Conservation (phyloP, 2,797 vertebrate species). For the Tamandua tetradactyla region DNA sequence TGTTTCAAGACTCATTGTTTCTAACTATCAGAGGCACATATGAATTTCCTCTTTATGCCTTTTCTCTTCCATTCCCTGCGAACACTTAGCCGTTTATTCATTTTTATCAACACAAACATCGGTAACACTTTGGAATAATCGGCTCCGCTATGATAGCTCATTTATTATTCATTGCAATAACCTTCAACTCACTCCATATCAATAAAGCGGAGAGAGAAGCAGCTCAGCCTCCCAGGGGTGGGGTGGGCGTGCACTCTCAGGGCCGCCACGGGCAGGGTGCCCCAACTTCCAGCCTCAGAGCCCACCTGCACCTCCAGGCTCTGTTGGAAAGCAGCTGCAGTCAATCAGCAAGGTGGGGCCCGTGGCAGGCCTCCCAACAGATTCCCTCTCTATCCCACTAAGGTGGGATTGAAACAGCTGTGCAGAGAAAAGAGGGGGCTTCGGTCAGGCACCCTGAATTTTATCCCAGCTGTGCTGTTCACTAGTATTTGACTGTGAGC, state of each 20-base stretch:
- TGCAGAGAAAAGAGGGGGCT: not conserved
- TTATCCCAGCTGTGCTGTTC: not conserved
- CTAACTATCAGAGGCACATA: conserved; percentile 80
- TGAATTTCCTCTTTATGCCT: conserved; percentile 79
- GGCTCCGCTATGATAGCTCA: conserved; percentile 72
- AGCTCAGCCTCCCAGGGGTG: not conserved
- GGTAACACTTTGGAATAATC: conserved; percentile 80
- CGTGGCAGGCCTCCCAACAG: not conserved
- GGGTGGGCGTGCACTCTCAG: not conserved
- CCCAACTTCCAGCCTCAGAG: not conserved
- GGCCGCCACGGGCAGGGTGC: not conserved
- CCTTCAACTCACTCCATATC: conserved; percentile 72
- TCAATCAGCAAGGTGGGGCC: not conserved
- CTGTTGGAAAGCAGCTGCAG: conserved; percentile 35
- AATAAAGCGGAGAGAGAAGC: conserved; percentile 46
- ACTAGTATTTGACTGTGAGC: not conserved
- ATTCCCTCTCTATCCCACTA: not conserved
- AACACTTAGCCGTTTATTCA: conserved; percentile 78
- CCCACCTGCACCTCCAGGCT: not conserved
- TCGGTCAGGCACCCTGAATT: not conserved
- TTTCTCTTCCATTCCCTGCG: conserved; percentile 66
- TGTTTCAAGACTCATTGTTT: conserved; percentile 83
- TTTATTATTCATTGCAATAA: conserved; percentile 81
- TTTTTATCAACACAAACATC: conserved; percentile 82
- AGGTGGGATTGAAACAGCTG: not conserved